These are phyloP conservation scores for Trididemnum nubilum DNA, from an alignment of 23 tunicate genomes.

Conservation along the genomic window DNA sequence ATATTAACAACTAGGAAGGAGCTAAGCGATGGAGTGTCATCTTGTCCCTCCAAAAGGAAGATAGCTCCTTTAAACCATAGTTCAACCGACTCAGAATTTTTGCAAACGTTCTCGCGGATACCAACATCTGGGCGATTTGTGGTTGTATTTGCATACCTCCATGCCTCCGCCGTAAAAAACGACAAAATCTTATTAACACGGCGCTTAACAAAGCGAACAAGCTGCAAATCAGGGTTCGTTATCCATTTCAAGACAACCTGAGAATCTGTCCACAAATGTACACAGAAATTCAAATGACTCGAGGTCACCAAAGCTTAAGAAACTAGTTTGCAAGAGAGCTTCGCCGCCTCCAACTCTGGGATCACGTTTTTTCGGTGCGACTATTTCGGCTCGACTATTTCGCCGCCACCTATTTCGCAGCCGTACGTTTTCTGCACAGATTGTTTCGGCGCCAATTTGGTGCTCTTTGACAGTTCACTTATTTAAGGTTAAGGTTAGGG, in stretches of 20 bases:
- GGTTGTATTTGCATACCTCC: background rate
- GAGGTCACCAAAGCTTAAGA: background rate
- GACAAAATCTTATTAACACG: constrained; percentile 7
- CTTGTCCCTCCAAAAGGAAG: no score
- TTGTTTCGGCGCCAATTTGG: no score
- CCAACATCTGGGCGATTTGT: background rate
- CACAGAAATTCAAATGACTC: background rate
- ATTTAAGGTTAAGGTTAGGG: no score
- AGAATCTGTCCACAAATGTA: background rate
- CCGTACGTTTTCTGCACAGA: no score
- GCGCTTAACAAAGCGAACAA: no score
- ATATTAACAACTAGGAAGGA: background rate
- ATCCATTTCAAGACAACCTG: no score
- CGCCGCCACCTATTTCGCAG: no score
- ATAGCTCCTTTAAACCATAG: background rate
- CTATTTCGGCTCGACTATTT: no score
- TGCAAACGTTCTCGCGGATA: background rate
- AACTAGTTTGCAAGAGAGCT: background rate
- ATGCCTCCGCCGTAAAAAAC: background rate
- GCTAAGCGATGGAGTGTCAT: background rate
- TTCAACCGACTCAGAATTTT: background rate
- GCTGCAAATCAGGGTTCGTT: constrained; percentile 3
- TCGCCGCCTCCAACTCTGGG: background rate
- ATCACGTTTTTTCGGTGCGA: no score
- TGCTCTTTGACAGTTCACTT: no score